Conservation (phyloP, 2,113 vertebrate genomes). For the Perccottus glenii region DNA sequence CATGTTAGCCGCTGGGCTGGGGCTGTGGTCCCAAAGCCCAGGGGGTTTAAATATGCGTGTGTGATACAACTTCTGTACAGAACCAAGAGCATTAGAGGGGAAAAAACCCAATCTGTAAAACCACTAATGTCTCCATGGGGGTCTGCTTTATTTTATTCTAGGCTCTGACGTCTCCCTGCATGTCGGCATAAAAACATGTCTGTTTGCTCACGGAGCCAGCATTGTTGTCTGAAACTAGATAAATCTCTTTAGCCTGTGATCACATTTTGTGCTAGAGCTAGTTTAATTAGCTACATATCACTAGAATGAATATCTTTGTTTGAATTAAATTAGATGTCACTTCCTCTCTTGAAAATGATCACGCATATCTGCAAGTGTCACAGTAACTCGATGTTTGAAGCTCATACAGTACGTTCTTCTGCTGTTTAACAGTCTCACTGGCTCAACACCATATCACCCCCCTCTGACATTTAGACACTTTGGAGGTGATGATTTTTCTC, state of each 20-base stretch:
- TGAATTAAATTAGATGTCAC: slow-evolving; percentile 64
- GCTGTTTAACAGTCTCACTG: slow-evolving; percentile 52
- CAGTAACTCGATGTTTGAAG: slow-evolving; percentile 15
- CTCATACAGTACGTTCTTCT: slow-evolving; percentile 46
- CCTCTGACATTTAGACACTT: slow-evolving; percentile 31
- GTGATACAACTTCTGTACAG: slow-evolving; percentile 19
- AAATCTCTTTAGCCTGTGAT: slow-evolving; percentile 54
- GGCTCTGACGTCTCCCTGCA: slow-evolving; percentile 52
- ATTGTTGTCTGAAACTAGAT: slow-evolving; percentile 65
- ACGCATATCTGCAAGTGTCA: slow-evolving; percentile 38
- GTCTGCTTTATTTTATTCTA: slow-evolving; percentile 58
- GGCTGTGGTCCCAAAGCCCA: slow-evolving; percentile 49
- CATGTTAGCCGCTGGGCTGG: slow-evolving; percentile 47
- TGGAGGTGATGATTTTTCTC: slow-evolving; percentile 65
- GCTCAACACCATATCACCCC: slow-evolving; percentile 38
- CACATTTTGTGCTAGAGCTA: slow-evolving; percentile 50
- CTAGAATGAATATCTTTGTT: slow-evolving; percentile 67
- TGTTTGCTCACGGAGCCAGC: slow-evolving; percentile 37
- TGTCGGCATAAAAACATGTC: slow-evolving; percentile 57
- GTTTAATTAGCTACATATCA: slow-evolving; percentile 61
- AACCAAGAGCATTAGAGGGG: slow-evolving; percentile 10
- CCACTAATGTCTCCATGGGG: slow-evolving; percentile 47
- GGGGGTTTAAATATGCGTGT: slow-evolving; percentile 56
- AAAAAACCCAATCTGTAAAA: slow-evolving; percentile 56
- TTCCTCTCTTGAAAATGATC: slow-evolving; percentile 53